A percentile compares a stretch with the other conserved stretches of the same genome.
These are phyloP conservation scores for Alectura lathami DNA, from an alignment of 2,113 vertebrate genomes.

Conservation along the genomic window DNA sequence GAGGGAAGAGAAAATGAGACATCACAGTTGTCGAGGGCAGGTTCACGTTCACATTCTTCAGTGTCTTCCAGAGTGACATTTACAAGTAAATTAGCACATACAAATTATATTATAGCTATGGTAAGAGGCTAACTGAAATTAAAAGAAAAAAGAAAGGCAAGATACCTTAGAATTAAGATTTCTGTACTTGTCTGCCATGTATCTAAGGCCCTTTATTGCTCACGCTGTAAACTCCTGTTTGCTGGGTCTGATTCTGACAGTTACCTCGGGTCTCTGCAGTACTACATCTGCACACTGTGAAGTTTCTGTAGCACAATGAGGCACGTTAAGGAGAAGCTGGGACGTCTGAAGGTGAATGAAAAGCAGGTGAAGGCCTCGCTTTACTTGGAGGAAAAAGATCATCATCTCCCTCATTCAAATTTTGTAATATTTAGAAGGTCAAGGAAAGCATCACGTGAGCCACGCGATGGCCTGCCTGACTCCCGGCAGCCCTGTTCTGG, in stretches of 20 bases:
- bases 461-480: too few species aligned
- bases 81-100: conserved; percentile 49
- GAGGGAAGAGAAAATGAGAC: conserved; percentile 49
- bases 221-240: background rate
- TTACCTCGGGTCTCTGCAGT: background rate
- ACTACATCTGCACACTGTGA: background rate
- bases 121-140: background rate
- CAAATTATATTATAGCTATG: background rate
- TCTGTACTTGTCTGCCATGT: background rate
- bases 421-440: too few species aligned
- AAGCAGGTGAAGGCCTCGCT: background rate
- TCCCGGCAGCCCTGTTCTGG: too few species aligned
- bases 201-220: background rate
- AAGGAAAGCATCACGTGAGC: too few species aligned
- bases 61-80: conserved; percentile 46
- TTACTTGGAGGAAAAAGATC: accelerated
- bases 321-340: background rate
- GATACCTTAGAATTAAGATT: conserved; percentile 9
- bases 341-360: background rate
- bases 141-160: background rate
- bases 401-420: background rate
- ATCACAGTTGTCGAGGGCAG: conserved; percentile 18
- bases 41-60: conserved; percentile 18
- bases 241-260: background rate
- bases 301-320: background rate